Evolutionary conservation across 2,888 invertebrate genomes (phyloP).

Genomic region (Malthinus flaveolus): DNA sequence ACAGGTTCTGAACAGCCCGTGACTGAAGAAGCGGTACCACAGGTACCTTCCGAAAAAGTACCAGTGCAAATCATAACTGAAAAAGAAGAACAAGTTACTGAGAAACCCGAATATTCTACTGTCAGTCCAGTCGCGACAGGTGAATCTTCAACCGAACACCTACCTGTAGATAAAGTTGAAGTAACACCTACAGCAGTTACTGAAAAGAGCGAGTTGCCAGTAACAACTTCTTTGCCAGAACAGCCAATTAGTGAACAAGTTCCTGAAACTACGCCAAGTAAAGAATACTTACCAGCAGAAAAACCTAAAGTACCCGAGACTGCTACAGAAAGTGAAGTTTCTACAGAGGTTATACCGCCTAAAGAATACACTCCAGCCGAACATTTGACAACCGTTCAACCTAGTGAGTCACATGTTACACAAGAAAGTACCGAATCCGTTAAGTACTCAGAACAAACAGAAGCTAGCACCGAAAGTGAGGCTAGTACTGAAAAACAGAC

Average conservation of each 20-base stretch:
- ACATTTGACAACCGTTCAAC: no score
- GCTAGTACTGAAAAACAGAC: neutral
- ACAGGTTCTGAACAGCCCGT: constrained; percentile 32
- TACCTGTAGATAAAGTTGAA: neutral
- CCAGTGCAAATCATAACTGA: constrained; percentile 17
- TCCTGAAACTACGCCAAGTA: neutral
- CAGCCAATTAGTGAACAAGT: neutral
- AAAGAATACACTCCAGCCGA: constrained; percentile 8
- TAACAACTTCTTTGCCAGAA: constrained; percentile 7
- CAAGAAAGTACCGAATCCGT: neutral
- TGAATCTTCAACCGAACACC: neutral
- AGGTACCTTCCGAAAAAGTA: constrained; percentile 19
- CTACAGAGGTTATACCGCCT: neutral
- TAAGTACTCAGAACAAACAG: neutral
- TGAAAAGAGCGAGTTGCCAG: constrained; percentile 7
- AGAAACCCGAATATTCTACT: constrained; percentile 1
- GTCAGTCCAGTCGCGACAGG: constrained; percentile 1
- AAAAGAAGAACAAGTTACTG: neutral
- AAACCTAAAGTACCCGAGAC: constrained; percentile 17
- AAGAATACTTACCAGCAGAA: constrained; percentile 16
- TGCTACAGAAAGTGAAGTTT: constrained; percentile 3
- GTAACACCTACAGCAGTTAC: neutral
- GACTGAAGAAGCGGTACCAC: constrained; percentile 3
- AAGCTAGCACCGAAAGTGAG: neutral
- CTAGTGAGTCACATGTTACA: neutral